Conservation (phyloP, 92 coral and sea anemone genomes). For the Hydrozoanthus gracilis region DNA sequence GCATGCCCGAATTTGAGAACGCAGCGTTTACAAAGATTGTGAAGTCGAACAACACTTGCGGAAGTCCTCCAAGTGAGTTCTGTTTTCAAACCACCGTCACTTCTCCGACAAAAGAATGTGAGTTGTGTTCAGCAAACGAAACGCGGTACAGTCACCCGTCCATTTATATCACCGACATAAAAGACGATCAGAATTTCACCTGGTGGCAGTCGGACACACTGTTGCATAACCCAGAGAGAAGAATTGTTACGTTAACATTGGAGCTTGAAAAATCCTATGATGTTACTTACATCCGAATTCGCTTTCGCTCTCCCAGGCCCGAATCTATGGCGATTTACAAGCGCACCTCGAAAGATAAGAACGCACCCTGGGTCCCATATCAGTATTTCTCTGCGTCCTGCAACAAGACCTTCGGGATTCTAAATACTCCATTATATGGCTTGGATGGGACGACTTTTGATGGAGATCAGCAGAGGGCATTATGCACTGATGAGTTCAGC, state of each 20-base stretch:
- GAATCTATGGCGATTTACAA: constrained; percentile 98
- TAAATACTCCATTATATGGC: constrained; percentile 40
- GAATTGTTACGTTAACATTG: constrained; percentile 80
- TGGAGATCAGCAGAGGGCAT: constrained; percentile 81
- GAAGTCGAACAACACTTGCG: constrained; percentile 92
- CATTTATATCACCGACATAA: constrained; percentile 89
- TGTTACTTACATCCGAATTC: constrained; percentile 91
- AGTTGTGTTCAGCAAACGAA: constrained; percentile 70
- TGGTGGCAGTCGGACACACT: constrained; percentile 99
- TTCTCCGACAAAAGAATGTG: constrained; percentile 83
- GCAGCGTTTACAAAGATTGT: constrained; percentile 88
- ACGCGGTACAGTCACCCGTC: constrained; percentile 68
- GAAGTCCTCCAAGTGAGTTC: constrained; percentile 81
- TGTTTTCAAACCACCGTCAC: constrained; percentile 92
- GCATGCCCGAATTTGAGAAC: constrained; percentile 95
- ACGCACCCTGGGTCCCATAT: constrained; percentile 90
- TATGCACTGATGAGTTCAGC: constrained; percentile 88
- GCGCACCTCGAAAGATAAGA: constrained; percentile 70
- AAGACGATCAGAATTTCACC: constrained; percentile 88
- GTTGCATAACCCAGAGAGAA: constrained; percentile 60
- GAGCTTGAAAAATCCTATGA: constrained; percentile 95
- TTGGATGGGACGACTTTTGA: constrained; percentile 49
- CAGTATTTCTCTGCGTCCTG: constrained; percentile 91
- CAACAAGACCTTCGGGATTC: constrained; percentile 69
- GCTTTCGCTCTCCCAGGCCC: constrained; percentile 96